Percentiles rank a stretch among this genome's conserved stretches.
Conservation (phyloP, 2,888 invertebrate species). For the Lycaena phlaeas region DNA sequence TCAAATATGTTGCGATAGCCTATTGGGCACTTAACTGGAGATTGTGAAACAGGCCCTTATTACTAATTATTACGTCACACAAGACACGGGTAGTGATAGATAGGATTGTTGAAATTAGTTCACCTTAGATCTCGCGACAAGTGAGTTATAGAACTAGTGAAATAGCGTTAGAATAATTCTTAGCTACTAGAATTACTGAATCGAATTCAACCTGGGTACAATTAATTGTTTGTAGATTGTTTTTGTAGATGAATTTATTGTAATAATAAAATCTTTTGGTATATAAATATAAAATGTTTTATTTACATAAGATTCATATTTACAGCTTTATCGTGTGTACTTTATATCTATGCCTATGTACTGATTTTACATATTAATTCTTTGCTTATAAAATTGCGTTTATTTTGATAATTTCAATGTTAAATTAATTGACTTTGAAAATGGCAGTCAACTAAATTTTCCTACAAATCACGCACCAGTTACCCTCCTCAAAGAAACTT, state of each 20-base stretch:
- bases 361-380: too few relatives aligned
- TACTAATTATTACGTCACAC: too few relatives aligned
- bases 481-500: slow-evolving; percentile 95
- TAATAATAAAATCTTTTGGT: slow-evolving; percentile 36
- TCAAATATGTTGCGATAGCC: too few relatives aligned
- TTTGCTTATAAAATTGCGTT: too few relatives aligned
- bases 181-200: neutral
- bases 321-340: too few relatives aligned
- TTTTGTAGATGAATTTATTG: slow-evolving; percentile 40
- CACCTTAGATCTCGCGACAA: neutral
- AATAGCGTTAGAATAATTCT: neutral
- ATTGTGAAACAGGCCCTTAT: too few relatives aligned
- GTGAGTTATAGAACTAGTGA: neutral
- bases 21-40: too few relatives aligned
- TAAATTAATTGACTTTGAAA: too few relatives aligned
- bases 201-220: slow-evolving; percentile 12
- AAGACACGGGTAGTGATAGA: too few relatives aligned
- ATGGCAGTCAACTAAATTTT: slow-evolving; percentile 74
- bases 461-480: slow-evolving; percentile 90
- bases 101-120: too few relatives aligned
- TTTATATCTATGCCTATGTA: too few relatives aligned
- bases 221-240: slow-evolving; percentile 31
- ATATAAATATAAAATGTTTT: neutral
- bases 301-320: neutral
- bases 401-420: too few relatives aligned